Base-by-base conservation (phyloP, 1,140 invertebrate species). In the Coenobita brevimanus region DNA sequence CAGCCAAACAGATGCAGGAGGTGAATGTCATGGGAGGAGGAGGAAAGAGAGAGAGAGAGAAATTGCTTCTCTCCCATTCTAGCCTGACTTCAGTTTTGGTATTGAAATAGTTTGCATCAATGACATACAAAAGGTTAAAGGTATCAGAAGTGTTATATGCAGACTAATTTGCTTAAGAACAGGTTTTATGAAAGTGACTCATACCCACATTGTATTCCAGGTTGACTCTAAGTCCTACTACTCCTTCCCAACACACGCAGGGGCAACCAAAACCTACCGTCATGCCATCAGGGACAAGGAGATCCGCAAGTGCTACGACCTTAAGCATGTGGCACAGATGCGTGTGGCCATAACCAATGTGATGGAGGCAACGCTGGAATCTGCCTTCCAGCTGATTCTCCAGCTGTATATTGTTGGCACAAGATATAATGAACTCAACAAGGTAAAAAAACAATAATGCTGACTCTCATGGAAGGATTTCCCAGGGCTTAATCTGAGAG, bases 291-390 rank as follows among this genome's bases (percentile, higher is more conserved):
- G 88, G 41, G 89, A 90, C 81, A 83, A 84, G 87, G 86, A 90
- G 60, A 90, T 90, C n/a, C 83, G 89, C 17, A 90, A 90, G 69
- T 90, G 89, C 69, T 90, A 90, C 60, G 89, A 90, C 57, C 73
- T 90, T 64, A 90, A 90, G 67, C 89, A 90, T 46, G 89, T 90
- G 30, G 89, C 89, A 2, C 89, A 90, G 46, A 90, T 90, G 89
- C 43, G 89, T 8, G 89, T 90, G 38, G 89, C 89, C 15, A 90
- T 90, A 75, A 90, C 89, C 36, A 90, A 90, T 30, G 89, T 90
- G 62, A 90, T 90, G 89, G 89, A 90, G 71, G 89, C 89, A 17
- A 90, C 89, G 3, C 69, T 90, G 30, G 89, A 90, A 62, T 90
- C 89, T 3, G 89, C 89, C 27, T 90, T 90, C 46, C 89, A 90